Base-by-base conservation (phyloP, 2,888 invertebrate genomes). In the Leptura quadrifasciata region DNA sequence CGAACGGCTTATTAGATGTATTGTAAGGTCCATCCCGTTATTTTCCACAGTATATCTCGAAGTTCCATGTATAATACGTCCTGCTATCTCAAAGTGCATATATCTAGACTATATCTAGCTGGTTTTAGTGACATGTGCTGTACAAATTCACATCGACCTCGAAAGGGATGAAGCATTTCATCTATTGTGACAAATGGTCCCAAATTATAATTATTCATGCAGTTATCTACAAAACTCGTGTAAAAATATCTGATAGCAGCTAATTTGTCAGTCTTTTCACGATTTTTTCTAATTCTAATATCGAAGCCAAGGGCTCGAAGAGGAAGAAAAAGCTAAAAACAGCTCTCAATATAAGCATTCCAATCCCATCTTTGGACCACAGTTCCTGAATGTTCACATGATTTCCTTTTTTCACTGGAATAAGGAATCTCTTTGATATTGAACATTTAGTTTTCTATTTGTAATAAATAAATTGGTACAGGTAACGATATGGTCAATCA, bases 31-130 rank as follows among this genome's bases (percentile, higher is more conserved):
- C 82, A 52, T 73, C 70, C 20, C 57, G 65, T 81, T 83, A 82
- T 63, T 74, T 74, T 58, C 79, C 81, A 68, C 81, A 82, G 67
- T 82, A 84, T 55, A 84, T 76, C 75, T 82, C 80, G 80, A 24
- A 79, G 69, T 84, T 84, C 18, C 72, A 69, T n/a, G n/a, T n/a
- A n/a, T n/a, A n/a, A n/a, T n/a, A n/a, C 10, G 78, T 80, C 60
- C 79, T 79, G 21, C 73, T 67, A 54, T 81, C 81, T 57, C 80
- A 79, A 47, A 80, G 77, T 20, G 76, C 76, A 79, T 75, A 81
- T 1, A 75, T 72, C 72, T 31, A 72, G 8, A 17, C 67, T 71
- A 54, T 72, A n/a, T n/a, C n/a, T n/a, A n/a, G n/a, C n/a, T n/a
- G n/a, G n/a, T n/a, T n/a, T n/a, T n/a, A n/a, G n/a, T n/a, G n/a